Conservation (phyloP, 2,888 invertebrate species). For the Drosophila putrida region DNA sequence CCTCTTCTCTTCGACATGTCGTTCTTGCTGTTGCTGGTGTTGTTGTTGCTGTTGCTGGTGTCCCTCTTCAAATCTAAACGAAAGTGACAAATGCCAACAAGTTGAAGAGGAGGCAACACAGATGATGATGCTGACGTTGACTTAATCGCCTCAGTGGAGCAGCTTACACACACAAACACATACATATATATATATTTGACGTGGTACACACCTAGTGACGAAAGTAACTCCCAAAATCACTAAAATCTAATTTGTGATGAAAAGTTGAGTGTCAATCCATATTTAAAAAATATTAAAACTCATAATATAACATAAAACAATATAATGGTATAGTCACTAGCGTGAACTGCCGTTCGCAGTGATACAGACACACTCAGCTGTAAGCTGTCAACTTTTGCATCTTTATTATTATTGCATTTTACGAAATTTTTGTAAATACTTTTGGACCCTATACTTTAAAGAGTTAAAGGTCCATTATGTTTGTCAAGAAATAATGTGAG, state of each 20-base stretch:
- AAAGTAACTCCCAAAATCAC: too few relatives aligned
- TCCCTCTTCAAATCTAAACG: constrained; percentile 76
- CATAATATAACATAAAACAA: too few relatives aligned
- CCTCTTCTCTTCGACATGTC: not conserved
- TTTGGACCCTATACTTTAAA: too few relatives aligned
- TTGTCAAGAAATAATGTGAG: too few relatives aligned
- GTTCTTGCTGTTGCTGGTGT: not conserved
- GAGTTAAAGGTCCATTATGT: too few relatives aligned
- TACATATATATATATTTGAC: constrained; percentile 4
- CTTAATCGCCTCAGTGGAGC: constrained; percentile 66
- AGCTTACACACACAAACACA: constrained; percentile 49
- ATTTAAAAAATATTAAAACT: too few relatives aligned
- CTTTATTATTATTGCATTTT: constrained; percentile 74
- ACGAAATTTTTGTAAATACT: constrained; percentile 9
- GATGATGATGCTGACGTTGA: constrained; percentile 57
- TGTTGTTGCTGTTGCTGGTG: constrained; percentile 30
- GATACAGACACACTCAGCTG: constrained; percentile 41
- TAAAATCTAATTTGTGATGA: too few relatives aligned
- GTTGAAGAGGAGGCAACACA: constrained; percentile 57
- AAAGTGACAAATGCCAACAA: constrained; percentile 79
- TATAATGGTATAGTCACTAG: too few relatives aligned
- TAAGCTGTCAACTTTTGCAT: constrained; percentile 77
- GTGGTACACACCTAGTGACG: too few relatives aligned
- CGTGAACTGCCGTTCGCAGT: not conserved
- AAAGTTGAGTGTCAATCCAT: too few relatives aligned